Evolutionary conservation across 1,140 invertebrate species (phyloP).

Genomic region (Drosophila parabipectinata): DNA sequence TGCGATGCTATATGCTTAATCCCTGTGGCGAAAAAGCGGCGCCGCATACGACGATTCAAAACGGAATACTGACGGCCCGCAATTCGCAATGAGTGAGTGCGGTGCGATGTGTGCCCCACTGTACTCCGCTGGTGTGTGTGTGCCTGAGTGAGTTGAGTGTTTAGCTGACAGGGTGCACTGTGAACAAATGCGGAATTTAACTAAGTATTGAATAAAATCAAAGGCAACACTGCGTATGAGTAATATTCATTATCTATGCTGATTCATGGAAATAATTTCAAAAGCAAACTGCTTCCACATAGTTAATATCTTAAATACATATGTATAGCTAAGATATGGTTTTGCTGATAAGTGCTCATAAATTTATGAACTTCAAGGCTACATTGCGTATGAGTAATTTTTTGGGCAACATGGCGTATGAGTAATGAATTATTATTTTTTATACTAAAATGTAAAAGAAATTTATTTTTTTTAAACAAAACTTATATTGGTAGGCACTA

Average conservation of each 20-base stretch:
- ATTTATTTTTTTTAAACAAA: neutral
- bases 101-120: slow-evolving; percentile 36
- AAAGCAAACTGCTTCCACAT: no score
- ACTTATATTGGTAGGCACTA: no score
- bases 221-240: slow-evolving; percentile 1
- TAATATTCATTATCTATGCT: neutral
- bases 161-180: slow-evolving; percentile 26
- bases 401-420: neutral
- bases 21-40: slow-evolving; percentile 61
- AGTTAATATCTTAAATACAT: no score
- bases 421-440: neutral
- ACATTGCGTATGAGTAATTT: neutral
- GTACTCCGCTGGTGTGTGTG: slow-evolving; percentile 23
- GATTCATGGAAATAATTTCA: no score
- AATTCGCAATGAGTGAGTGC: slow-evolving; percentile 30
- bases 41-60: slow-evolving; percentile 30
- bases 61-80: slow-evolving; percentile 49
- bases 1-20: slow-evolving; percentile 61
- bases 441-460: neutral
- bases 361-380: neutral
- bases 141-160: slow-evolving; percentile 28
- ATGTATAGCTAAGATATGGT: no score
- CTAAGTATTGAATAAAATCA: neutral
- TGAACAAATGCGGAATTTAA: neutral
- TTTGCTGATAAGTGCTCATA: no score